Evolutionary conservation across 1,140 invertebrate species (phyloP), one percentile per base, ranked within the genome.

Genomic region (Apis laboriosa): DNA sequence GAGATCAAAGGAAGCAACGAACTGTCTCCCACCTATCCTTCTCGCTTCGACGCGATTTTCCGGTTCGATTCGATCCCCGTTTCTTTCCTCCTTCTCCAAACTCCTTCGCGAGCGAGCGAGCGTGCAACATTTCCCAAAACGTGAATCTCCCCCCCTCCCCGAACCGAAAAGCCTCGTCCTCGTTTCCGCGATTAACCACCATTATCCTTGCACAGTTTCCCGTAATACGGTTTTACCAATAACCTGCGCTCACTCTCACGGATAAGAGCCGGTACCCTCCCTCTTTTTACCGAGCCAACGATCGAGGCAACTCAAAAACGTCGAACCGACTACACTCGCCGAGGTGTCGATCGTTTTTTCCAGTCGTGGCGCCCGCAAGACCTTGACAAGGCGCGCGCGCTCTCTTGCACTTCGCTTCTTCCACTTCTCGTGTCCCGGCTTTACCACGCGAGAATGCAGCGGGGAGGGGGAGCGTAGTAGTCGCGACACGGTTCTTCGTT

Each of bases 361-460:
- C 86, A 84, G 80, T 72, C 84, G 77, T 89, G 91, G 82, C 89
- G 90, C 89, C 91, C 85, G 81, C 81, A 68, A 90, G 91, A 89
- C 91, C 90, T 92, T 92, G 91, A 90, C 91, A 89, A 92, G 90
- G 80, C 88, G 88, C 86, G 88, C 88, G 89, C 84, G 78, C 88
- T 86, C 89, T 89, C 86, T 89, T 86, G 72, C 53, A 79, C 83
- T 84, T 89, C 4, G 5, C 86, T 90, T 89, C 80, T 88, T 90
- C 80, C 86, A 63, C 83, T 75, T 82, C 66, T 89, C 89, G 78
- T 89, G 83, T 88, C 88, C 88, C 85, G 68, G 1, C 28, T 43
- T 90, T 92, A 92, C 92, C n/a, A 92, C 88, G 91, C 91, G 90
- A 91, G 92, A 92, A 92, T 90, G 90, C 90, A 86, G 83, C 86